Evolutionary conservation across 2,113 vertebrate genomes (phyloP).

Genomic region (Sinocyclocheilus grahami): DNA sequence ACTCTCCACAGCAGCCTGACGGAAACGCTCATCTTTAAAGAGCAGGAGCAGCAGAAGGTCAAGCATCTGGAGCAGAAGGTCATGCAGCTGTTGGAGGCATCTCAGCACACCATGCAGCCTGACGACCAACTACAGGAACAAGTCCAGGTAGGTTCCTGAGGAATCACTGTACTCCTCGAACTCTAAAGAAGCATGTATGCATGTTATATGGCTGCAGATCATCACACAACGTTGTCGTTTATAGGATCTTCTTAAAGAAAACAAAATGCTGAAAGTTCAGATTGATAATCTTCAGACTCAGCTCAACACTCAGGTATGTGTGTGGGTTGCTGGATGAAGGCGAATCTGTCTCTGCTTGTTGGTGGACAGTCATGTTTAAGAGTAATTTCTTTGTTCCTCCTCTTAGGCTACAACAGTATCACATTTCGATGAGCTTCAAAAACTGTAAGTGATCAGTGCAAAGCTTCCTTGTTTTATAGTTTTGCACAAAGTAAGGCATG

Average conservation of each 20-base stretch:
- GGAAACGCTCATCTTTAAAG: slow-evolving; percentile 90
- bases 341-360: slow-evolving; percentile 9
- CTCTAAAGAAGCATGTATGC: neutral
- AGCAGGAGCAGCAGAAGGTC: slow-evolving; percentile 90
- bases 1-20: slow-evolving; percentile 89
- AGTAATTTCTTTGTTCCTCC: neutral
- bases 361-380: slow-evolving; percentile 45
- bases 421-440: slow-evolving; percentile 94
- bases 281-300: slow-evolving; percentile 89
- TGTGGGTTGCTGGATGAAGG: neutral
- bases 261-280: slow-evolving; percentile 87
- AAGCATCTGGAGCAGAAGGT: slow-evolving; percentile 86
- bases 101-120: slow-evolving; percentile 83
- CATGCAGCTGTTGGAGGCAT: slow-evolving; percentile 87
- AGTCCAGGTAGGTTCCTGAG: slow-evolving; percentile 74
- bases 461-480: neutral
- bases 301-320: slow-evolving; percentile 87
- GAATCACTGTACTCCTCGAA: too few species aligned
- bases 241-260: slow-evolving; percentile 93
- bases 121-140: slow-evolving; percentile 85
- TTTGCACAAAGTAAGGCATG: neutral
- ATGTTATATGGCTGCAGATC: slow-evolving; percentile 38
- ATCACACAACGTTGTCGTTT: slow-evolving; percentile 42
- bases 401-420: slow-evolving; percentile 76
- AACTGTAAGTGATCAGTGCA: slow-evolving; percentile 83